A percentile compares a stretch with the other conserved stretches of the same genome.
Conservation (phyloP, 1,140 invertebrate species). For the Eriocheir sinensis region DNA sequence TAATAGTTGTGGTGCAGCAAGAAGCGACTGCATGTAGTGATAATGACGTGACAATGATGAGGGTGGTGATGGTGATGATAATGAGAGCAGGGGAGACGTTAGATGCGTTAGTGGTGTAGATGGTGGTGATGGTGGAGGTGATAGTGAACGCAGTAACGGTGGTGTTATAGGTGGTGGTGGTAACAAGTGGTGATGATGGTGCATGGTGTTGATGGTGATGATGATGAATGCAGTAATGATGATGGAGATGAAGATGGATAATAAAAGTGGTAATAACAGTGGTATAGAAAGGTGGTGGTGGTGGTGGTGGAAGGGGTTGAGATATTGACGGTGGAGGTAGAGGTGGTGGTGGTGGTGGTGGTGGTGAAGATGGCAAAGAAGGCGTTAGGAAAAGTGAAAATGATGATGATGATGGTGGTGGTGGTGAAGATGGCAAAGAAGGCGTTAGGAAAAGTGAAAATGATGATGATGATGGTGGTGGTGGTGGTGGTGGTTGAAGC, state of each 20-base stretch:
- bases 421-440: background rate
- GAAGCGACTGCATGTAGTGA: too few species aligned
- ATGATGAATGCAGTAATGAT: background rate
- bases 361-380: background rate
- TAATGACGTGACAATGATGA: too few species aligned
- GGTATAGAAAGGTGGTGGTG: background rate
- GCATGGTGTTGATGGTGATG: background rate
- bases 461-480: background rate
- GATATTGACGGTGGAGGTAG: background rate
- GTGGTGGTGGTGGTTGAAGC: background rate
- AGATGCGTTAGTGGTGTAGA: too few species aligned
- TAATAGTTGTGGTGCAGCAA: too few species aligned
- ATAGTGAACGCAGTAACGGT: too few species aligned
- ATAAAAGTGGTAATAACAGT: background rate
- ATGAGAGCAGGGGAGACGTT: too few species aligned
- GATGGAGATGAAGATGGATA: background rate
- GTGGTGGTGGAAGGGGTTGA: background rate
- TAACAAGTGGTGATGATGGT: too few species aligned
- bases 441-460: too few species aligned
- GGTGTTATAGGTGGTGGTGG: too few species aligned
- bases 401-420: too few species aligned
- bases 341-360: conserved; percentile 7
- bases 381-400: background rate
- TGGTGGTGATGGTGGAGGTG: too few species aligned
- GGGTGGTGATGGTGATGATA: too few species aligned